Evolutionary conservation across 1,140 invertebrate species (phyloP).

Genomic region (Macrosteles quadrilineatus): DNA sequence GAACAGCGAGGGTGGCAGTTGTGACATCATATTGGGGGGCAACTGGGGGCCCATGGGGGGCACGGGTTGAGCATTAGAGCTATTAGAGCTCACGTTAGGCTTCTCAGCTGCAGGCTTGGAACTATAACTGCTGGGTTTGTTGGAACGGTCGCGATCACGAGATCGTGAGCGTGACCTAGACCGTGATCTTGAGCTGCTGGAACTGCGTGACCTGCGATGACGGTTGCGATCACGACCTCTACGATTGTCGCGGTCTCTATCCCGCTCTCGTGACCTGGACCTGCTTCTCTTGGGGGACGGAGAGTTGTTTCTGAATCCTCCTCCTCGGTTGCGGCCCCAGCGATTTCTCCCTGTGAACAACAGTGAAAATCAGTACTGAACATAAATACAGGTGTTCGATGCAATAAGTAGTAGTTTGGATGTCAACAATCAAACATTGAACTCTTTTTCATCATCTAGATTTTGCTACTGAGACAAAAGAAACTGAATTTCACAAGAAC

Average conservation of each 20-base stretch:
- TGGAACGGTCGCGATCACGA: not conserved
- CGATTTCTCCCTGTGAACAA: conserved; percentile 18
- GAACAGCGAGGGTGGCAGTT: conserved; percentile 15
- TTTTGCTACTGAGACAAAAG: not conserved
- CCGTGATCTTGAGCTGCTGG: conserved; percentile 4
- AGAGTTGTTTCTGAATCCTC: conserved; percentile 1
- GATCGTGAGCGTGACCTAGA: conserved; percentile 1
- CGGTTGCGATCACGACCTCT: conserved; percentile 10
- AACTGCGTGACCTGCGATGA: conserved; percentile 17
- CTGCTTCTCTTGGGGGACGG: not conserved
- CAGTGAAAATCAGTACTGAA: not conserved
- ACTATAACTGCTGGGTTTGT: not conserved
- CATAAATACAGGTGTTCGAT: too few species aligned
- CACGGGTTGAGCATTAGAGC: not conserved
- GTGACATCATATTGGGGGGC: not conserved
- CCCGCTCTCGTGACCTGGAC: not conserved
- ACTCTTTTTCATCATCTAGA: not conserved
- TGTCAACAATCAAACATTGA: not conserved
- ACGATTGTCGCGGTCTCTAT: not conserved
- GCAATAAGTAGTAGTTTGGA: too few species aligned
- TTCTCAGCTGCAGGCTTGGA: not conserved
- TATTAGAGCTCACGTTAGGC: too few species aligned
- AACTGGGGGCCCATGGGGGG: not conserved
- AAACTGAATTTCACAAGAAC: too few species aligned
- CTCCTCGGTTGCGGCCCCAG: not conserved